Conservation (phyloP, 2,888 invertebrate genomes). For the Apocheima hispidaria region DNA sequence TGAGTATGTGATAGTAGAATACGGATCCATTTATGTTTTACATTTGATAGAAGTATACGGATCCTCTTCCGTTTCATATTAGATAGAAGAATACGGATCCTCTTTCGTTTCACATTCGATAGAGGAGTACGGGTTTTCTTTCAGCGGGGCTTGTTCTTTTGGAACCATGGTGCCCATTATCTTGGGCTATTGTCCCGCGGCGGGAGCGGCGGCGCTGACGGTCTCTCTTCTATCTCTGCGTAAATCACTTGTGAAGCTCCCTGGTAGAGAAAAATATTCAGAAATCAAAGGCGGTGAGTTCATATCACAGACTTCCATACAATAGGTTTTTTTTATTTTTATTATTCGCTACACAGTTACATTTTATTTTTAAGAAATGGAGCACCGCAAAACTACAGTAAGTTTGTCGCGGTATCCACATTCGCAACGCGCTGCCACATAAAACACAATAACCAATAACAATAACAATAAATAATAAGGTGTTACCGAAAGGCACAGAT, state of each 20-base stretch:
- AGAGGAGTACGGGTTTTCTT: neutral
- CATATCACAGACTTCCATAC: too few relatives aligned
- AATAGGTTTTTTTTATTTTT: too few relatives aligned
- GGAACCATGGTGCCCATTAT: neutral
- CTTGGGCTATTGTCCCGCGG: neutral
- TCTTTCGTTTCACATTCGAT: neutral
- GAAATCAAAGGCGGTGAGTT: too few relatives aligned
- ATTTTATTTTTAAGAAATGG: too few relatives aligned
- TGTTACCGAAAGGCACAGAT: too few relatives aligned
- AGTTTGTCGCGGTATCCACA: too few relatives aligned
- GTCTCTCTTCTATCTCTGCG: neutral
- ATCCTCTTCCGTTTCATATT: neutral
- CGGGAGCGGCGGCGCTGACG: neutral
- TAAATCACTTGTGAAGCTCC: neutral
- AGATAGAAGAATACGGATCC: too few relatives aligned
- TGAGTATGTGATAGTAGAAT: neutral
- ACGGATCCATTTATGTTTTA: neutral
- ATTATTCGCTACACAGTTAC: too few relatives aligned
- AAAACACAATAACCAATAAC: too few relatives aligned
- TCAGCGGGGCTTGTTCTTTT: neutral
- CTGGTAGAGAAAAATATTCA: neutral
- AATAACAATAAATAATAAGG: too few relatives aligned
- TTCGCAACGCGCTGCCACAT: too few relatives aligned
- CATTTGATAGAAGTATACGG: neutral
- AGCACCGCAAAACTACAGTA: too few relatives aligned